Evolutionary conservation across 2,888 invertebrate genomes (phyloP), one percentile per base, ranked within the genome.

Genomic region (Arge pagana): DNA sequence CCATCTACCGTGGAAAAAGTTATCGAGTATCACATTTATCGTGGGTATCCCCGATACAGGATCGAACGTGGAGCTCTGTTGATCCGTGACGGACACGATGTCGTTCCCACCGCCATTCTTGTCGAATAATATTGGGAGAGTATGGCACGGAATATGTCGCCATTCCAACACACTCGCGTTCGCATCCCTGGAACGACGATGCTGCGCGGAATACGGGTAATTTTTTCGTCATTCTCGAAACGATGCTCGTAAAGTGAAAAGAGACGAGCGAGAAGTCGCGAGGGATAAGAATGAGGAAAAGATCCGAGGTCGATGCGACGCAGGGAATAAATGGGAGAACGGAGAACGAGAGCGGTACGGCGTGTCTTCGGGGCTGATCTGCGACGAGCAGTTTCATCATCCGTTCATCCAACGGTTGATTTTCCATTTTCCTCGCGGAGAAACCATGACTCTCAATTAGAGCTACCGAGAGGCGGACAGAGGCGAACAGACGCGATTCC

Each of bases 401-500:
- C 18, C 16, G 26, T 24, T 28, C 36, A 35, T 41, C 41, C 43
- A 42, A 11, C 15, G 26, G 11, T 13, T 13, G 31, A 33, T 51
- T 50, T 51, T 43, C 42, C 24, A 51, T 43, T 51, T 51, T 51
- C 43, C 42, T 35, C 26, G 13, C 11, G 19, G 19, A 11, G 11
- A 42, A 51, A 43, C 13, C 43, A 19, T 18, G 26, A 35, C 45
- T 35, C 23, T 51, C 43, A 51, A 51, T 51, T 51, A 51, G 36
- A 35, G 19, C 43, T 18, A 41, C 18, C 37, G 36, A 16, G 45
- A 18, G 21, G 24, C 18, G 35, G 35, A 35, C 31, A 26, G 45
- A 37, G 19, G 10, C 11, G 21, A 18, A 10, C 8, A 11, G 35
- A 21, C 13, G 31, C 15, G 21, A 16, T 33, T 45, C 21, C 31